A percentile compares a stretch with the other conserved stretches of the same genome.
These are phyloP conservation scores for Microchirus variegatus DNA, from an alignment of 2,797 vertebrate species.

Conservation along the genomic window DNA sequence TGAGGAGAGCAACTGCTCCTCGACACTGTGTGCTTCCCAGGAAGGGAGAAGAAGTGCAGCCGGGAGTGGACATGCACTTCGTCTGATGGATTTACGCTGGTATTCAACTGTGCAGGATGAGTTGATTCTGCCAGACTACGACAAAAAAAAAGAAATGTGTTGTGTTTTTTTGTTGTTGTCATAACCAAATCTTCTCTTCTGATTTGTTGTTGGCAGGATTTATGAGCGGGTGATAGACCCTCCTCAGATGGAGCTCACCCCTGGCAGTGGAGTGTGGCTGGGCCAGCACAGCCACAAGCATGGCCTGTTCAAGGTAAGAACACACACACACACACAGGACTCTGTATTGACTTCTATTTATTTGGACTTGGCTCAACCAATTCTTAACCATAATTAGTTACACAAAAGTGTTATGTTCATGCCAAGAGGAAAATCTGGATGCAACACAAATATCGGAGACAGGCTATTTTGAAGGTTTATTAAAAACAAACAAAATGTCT, in stretches of 20 bases:
- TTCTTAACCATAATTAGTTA: too few relatives aligned
- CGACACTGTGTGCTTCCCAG: constrained; percentile 32
- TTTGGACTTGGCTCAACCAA: too few relatives aligned
- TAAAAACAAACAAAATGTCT: too few relatives aligned
- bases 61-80: constrained; percentile 27
- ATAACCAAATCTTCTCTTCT: constrained; percentile 46
- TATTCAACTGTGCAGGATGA: constrained; percentile 58
- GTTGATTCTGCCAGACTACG: constrained; percentile 39
- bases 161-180: constrained; percentile 28
- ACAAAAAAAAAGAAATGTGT: constrained; percentile 35
- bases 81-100: constrained; percentile 37
- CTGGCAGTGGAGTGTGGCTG: constrained; percentile 91
- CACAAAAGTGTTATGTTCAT: too few relatives aligned
- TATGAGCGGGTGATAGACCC: constrained; percentile 94
- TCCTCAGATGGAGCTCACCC: constrained; percentile 88
- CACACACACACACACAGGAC: background rate
- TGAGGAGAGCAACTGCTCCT: constrained; percentile 46
- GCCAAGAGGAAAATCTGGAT: too few relatives aligned
- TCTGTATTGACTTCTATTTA: background rate
- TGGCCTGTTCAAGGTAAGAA: constrained; percentile 95
- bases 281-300: constrained; percentile 95
- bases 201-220: constrained; percentile 84
- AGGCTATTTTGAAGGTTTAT: too few relatives aligned
- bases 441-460: too few relatives aligned
- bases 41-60: constrained; percentile 16